Percentiles rank a stretch among this genome's conserved stretches.
Conservation (phyloP, 2,888 invertebrate genomes). For the Trachelus troglodyta region DNA sequence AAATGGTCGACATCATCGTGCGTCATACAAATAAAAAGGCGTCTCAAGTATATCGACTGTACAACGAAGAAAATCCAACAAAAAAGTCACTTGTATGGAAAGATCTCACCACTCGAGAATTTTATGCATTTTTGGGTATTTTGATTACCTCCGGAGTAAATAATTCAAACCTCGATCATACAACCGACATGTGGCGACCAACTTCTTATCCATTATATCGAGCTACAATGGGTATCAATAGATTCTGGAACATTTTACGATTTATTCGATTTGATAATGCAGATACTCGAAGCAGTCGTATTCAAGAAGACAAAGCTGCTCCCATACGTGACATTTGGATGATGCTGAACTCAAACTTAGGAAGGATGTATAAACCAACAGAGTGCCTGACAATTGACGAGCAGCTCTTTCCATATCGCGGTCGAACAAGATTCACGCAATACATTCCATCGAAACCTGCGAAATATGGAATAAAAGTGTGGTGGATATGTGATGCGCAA, state of each 20-base stretch:
- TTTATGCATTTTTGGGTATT: constrained; percentile 29
- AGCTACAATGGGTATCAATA: constrained; percentile 21
- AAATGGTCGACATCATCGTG: constrained; percentile 27
- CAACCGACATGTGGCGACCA: constrained; percentile 10
- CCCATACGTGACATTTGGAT: constrained; percentile 40
- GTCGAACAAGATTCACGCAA: constrained; percentile 45
- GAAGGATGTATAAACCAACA: constrained; percentile 40
- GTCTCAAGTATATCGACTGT: background rate
- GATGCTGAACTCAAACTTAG: constrained; percentile 48
- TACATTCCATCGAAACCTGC: constrained; percentile 43
- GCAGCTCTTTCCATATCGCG: constrained; percentile 47
- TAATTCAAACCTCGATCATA: constrained; percentile 20
- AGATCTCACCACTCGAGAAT: constrained; percentile 16
- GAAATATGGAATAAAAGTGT: constrained; percentile 46
- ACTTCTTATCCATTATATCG: constrained; percentile 17
- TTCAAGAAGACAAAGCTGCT: constrained; percentile 43
- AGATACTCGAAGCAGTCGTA: constrained; percentile 36
- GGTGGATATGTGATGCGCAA: constrained; percentile 46
- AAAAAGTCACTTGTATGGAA: no score
- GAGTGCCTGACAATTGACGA: constrained; percentile 49
- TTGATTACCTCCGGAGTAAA: constrained; percentile 29
- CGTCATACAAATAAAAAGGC: constrained; percentile 28
- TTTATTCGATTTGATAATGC: constrained; percentile 47
- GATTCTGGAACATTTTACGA: constrained; percentile 32
- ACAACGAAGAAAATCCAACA: constrained; percentile 13